Evolutionary conservation across 2,888 invertebrate species (phyloP).

Genomic region (Pristionchus arcanus): DNA sequence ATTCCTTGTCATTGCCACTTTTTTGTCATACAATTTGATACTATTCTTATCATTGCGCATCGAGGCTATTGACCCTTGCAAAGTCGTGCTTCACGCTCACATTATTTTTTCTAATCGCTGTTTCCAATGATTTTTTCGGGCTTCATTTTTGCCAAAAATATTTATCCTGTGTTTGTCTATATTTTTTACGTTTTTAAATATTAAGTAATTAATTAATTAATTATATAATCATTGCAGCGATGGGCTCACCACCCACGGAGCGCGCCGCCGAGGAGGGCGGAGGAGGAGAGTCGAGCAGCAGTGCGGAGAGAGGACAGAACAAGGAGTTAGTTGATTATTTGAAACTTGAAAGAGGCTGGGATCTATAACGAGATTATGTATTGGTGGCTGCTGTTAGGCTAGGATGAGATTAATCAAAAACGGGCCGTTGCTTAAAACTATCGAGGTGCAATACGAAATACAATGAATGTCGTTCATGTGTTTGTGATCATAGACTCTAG

Average conservation of each 20-base stretch:
- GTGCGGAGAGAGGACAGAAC: background rate
- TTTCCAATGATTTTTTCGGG: too few species aligned
- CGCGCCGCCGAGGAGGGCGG: constrained; percentile 34
- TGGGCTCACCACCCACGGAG: constrained; percentile 24
- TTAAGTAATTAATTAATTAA: background rate
- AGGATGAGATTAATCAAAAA: too few species aligned
- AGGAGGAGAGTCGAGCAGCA: constrained; percentile 18
- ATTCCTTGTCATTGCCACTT: too few species aligned
- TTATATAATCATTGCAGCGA: background rate
- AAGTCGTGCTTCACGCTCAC: background rate
- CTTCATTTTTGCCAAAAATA: background rate
- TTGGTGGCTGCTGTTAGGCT: too few species aligned
- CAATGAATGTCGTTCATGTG: too few species aligned
- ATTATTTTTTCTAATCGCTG: background rate
- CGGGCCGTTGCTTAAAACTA: too few species aligned
- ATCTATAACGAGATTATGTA: too few species aligned
- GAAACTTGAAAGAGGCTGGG: too few species aligned
- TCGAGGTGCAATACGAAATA: too few species aligned
- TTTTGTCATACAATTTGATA: too few species aligned
- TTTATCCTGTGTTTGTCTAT: background rate
- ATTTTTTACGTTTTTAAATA: background rate
- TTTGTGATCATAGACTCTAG: too few species aligned
- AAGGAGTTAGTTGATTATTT: constrained; percentile 12
- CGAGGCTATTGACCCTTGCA: background rate
- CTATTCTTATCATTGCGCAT: background rate